Percentiles rank a stretch among this genome's conserved stretches.
Evolutionary conservation across 2,888 invertebrate species (phyloP).

Genomic region (Agriopis aurantiaria): DNA sequence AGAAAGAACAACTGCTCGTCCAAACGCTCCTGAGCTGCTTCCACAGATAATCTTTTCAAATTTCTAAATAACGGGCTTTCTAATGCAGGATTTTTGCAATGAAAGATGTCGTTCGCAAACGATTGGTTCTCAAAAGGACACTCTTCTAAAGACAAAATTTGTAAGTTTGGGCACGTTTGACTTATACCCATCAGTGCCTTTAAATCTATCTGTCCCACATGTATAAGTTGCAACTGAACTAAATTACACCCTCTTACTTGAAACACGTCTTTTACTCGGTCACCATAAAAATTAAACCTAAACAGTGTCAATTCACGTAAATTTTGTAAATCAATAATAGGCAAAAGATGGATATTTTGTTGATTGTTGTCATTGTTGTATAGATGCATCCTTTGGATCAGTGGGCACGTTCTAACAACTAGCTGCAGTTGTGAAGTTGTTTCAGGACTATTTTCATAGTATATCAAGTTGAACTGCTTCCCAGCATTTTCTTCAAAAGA

Average conservation of each 20-base stretch:
- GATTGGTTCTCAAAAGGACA: not conserved
- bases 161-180: not conserved
- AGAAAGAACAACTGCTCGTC: no score
- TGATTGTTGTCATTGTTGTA: not conserved
- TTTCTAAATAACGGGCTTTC: not conserved
- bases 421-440: not conserved
- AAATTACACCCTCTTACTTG: not conserved
- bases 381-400: not conserved
- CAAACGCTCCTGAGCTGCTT: no score
- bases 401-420: not conserved
- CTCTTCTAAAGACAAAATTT: not conserved
- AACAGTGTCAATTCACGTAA: not conserved
- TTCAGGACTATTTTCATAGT: not conserved
- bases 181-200: not conserved
- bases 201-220: not conserved
- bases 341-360: not conserved
- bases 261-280: not conserved
- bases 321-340: not conserved
- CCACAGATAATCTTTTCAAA: not conserved
- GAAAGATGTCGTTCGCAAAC: not conserved
- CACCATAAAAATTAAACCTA: not conserved
- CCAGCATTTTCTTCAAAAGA: not conserved
- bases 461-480: not conserved
- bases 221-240: not conserved
- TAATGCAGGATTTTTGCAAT: not conserved